Evolutionary conservation across 1,140 invertebrate species (phyloP).

Genomic region (Bactericera cockerelli): DNA sequence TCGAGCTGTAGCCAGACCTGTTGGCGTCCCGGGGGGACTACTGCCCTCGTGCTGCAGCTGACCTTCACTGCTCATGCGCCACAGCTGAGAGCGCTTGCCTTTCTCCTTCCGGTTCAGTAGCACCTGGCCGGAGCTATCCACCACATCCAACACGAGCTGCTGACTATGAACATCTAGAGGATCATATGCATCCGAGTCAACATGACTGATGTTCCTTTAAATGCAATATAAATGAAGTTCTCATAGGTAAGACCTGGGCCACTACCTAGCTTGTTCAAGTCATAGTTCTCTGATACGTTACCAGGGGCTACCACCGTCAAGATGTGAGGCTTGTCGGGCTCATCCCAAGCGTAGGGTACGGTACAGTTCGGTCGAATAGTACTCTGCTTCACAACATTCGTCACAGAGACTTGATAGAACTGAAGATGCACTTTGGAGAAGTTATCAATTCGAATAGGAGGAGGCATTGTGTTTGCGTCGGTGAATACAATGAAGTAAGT

Average conservation of each 20-base stretch:
- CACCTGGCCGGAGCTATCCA: conserved; percentile 45
- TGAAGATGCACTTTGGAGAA: conserved; percentile 75
- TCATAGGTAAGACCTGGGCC: conserved; percentile 65
- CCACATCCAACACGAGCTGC: conserved; percentile 70
- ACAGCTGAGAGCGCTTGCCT: conserved; percentile 81
- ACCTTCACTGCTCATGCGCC: conserved; percentile 77
- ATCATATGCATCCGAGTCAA: conserved; percentile 32
- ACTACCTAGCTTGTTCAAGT: conserved; percentile 58
- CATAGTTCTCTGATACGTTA: conserved; percentile 62
- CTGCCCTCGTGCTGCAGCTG: conserved; percentile 85
- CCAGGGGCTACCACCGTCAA: conserved; percentile 74
- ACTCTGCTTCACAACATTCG: conserved; percentile 37
- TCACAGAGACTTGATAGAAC: conserved; percentile 57
- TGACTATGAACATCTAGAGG: conserved; percentile 41
- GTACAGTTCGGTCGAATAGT: conserved; percentile 53
- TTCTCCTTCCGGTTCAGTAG: conserved; percentile 65
- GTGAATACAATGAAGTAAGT: conserved; percentile 85
- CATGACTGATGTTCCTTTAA: conserved; percentile 48
- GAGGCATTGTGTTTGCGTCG: conserved; percentile 80
- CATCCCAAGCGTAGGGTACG: conserved; percentile 83
- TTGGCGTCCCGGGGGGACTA: conserved; percentile 33
- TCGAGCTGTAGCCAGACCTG: conserved; percentile 26
- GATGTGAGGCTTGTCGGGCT: conserved; percentile 52
- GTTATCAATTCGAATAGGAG: conserved; percentile 91
- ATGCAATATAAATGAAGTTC: conserved; percentile 90